phyloP scores from a whole-genome alignment of 1,140 invertebrate genomes.

The Mylabris phalerata region DNA sequence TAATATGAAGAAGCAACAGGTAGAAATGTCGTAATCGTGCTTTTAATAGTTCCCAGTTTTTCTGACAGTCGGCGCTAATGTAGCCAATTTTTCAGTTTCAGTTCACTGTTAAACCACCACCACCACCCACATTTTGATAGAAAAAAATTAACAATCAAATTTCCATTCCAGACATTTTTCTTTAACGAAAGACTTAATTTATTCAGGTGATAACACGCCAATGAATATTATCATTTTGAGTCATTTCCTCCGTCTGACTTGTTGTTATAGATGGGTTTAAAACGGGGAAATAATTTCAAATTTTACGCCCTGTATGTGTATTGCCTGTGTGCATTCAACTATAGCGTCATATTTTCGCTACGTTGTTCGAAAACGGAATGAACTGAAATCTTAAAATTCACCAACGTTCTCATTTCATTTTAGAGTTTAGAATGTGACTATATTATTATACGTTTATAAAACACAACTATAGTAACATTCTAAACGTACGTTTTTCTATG shows the following conservation, averaged over 20 bases:
- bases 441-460: too few species aligned
- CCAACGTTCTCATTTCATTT: slow-evolving; percentile 1
- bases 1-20: slow-evolving; percentile 35
- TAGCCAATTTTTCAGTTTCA: not conserved
- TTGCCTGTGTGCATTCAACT: slow-evolving; percentile 6
- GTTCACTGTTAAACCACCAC: too few species aligned
- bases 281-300: slow-evolving; percentile 11
- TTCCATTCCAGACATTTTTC: too few species aligned
- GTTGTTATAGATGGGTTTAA: not conserved
- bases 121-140: too few species aligned
- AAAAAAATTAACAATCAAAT: too few species aligned
- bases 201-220: too few species aligned
- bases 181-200: too few species aligned
- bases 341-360: slow-evolving; percentile 22
- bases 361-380: slow-evolving; percentile 18
- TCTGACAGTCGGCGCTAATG: slow-evolving; percentile 32
- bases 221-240: too few species aligned
- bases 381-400: slow-evolving; percentile 12
- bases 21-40: slow-evolving; percentile 24
- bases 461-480: not conserved
- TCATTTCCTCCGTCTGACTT: not conserved
- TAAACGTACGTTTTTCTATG: not conserved
- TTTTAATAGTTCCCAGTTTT: slow-evolving; percentile 27
- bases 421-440: slow-evolving; percentile 11
- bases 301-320: too few species aligned